These are phyloP conservation scores for Lampris incognitus DNA, from an alignment of 2,113 vertebrate species.

Conservation along the genomic window DNA sequence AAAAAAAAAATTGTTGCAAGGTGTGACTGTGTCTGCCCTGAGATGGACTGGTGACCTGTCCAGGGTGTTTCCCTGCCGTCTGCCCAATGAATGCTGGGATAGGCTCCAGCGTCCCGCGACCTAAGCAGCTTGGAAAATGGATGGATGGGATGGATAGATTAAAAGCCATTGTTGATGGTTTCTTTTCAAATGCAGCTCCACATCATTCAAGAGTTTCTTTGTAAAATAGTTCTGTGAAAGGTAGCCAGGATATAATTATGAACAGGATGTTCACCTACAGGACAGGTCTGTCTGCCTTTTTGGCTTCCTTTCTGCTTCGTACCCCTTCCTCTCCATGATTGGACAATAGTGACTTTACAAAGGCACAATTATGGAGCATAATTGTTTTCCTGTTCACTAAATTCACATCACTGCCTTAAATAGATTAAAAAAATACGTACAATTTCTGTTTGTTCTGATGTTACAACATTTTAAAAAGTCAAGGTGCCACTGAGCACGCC, in stretches of 20 bases:
- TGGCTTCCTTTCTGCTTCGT: conserved; percentile 35
- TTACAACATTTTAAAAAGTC: conserved; percentile 35
- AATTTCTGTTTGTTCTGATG: not conserved
- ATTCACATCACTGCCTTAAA: not conserved
- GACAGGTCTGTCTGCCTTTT: conserved; percentile 50
- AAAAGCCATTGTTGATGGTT: conserved; percentile 54
- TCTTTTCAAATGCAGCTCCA: not conserved
- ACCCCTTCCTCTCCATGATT: conserved; percentile 27
- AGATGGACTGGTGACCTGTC: no score
- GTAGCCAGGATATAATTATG: conserved; percentile 52
- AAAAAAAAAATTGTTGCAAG: no score
- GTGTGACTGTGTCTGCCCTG: no score
- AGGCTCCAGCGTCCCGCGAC: no score
- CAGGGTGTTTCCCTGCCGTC: no score
- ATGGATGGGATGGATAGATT: no score
- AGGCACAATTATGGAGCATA: not conserved
- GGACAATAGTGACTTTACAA: not conserved
- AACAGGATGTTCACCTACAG: conserved; percentile 74
- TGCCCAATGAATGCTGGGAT: no score
- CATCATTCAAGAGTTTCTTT: not conserved
- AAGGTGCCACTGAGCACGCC: conserved; percentile 41
- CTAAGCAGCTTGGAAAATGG: no score
- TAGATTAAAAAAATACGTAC: no score
- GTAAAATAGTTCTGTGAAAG: conserved; percentile 32
- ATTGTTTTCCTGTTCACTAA: not conserved